Evolutionary conservation across 2,888 invertebrate genomes (phyloP), one percentile per base, ranked within the genome.

Genomic region (Drosophila rellima): DNA sequence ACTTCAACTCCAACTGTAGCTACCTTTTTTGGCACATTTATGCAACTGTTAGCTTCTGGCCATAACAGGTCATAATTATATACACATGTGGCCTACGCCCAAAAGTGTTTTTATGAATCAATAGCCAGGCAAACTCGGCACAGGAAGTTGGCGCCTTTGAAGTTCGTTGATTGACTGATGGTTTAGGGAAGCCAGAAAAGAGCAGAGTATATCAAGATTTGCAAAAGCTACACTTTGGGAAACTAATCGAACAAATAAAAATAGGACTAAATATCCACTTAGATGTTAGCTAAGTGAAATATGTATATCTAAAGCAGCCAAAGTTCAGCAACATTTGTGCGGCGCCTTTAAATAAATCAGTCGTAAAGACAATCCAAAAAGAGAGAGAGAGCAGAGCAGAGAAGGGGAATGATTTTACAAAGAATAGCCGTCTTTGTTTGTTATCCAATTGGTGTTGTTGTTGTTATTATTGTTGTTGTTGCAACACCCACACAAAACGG

Each of bases 291-390:
- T 13, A 40, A 79, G 62, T 57, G 64, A 80, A 70, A 84, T 55
- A 78, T 60, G 64, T 55, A 66, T 63, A 60, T 55, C 68, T 63
- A 62, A 73, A 61, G 66, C 76, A 60, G 64, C 40, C 87, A 84
- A 78, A 80, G 89, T 87, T 89, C 89, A 89, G 83, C 85, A 84
- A 87, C 88, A 89, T 89, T 81, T 80, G 72, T 62, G 80, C 80
- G 83, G 70, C 80, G 81, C 74, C 75, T 84, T 81, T 87, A 84
- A 89, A 83, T 83, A 84, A 84, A 84, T 84, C 88, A 84, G 70
- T 56, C 80, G 74, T 70, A 56, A 66, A 77, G 81, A 63, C 62
- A 52, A 54, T 54, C 52, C 51, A 29, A n/a, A 23, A 5, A 15
- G 45, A 48, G 55, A 42, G 48, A 51, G 57, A 42, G 33, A 31